These are phyloP conservation scores for Stomatorhinus walkeri DNA, from an alignment of 2,797 vertebrate species.

Conservation along the genomic window DNA sequence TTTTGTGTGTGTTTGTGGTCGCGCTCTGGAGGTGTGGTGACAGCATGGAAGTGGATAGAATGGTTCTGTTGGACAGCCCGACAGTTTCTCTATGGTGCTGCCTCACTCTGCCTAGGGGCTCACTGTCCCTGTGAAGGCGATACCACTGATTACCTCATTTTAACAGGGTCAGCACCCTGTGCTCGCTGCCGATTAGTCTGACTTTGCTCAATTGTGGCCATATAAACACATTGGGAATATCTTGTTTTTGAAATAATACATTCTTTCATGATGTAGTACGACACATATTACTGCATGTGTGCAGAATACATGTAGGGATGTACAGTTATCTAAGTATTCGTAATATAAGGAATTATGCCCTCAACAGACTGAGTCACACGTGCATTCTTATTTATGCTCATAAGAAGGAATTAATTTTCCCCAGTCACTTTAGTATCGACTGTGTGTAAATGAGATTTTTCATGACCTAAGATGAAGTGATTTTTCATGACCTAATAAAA, in stretches of 20 bases:
- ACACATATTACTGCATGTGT: background rate
- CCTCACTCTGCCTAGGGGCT: background rate
- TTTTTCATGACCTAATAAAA: background rate
- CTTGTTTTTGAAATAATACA: background rate
- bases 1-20: background rate
- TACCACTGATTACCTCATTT: background rate
- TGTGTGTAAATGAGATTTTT: constrained; percentile 15
- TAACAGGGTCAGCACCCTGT: background rate
- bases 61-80: background rate
- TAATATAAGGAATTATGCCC: background rate
- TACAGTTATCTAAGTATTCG: background rate
- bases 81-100: background rate
- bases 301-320: background rate
- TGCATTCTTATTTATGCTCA: constrained; percentile 10
- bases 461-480: background rate
- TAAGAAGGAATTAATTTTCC: background rate
- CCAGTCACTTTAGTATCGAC: background rate
- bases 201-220: background rate
- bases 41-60: background rate
- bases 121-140: background rate
- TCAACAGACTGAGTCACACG: background rate
- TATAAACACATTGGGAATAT: background rate
- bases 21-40: background rate
- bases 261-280: background rate
- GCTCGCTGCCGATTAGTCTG: background rate